These are phyloP conservation scores for Falco berigora DNA, from an alignment of 2,797 vertebrate genomes.

Conservation along the genomic window DNA sequence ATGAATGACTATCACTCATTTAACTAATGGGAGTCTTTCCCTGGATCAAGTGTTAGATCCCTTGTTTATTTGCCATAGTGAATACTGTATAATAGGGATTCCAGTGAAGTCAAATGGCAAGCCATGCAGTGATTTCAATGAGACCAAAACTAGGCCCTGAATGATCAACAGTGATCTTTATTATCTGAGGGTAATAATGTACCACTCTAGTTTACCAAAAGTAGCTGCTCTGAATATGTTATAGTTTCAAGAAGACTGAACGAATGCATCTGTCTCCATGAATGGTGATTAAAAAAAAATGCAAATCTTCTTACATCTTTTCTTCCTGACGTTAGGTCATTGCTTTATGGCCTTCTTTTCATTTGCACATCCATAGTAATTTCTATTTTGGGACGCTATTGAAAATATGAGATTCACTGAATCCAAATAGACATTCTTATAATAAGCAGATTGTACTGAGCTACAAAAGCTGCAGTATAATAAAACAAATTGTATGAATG, in stretches of 20 bases:
- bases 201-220: constrained; percentile 68
- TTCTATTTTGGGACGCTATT: constrained; percentile 70
- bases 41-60: background rate
- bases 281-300: constrained; percentile 71
- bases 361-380: constrained; percentile 70
- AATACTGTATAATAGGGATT: constrained; percentile 24
- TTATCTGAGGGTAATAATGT: constrained; percentile 61
- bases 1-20: background rate
- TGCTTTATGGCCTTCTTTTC: constrained; percentile 72
- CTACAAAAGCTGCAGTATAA: constrained; percentile 63
- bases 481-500: constrained; percentile 57
- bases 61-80: background rate
- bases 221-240: constrained; percentile 68
- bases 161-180: constrained; percentile 53
- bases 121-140: background rate
- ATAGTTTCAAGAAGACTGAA: constrained; percentile 55
- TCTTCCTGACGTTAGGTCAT: constrained; percentile 71
- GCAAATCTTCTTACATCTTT: constrained; percentile 73
- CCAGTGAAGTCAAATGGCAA: constrained; percentile 50
- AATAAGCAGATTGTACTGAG: constrained; percentile 57
- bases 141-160: background rate
- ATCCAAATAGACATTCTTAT: constrained; percentile 66
- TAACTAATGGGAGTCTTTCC: background rate
- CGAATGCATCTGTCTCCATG: constrained; percentile 66
- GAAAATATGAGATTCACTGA: constrained; percentile 67